Evolutionary conservation across 2,888 invertebrate genomes (phyloP).

Genomic region (Halictus ligatus): DNA sequence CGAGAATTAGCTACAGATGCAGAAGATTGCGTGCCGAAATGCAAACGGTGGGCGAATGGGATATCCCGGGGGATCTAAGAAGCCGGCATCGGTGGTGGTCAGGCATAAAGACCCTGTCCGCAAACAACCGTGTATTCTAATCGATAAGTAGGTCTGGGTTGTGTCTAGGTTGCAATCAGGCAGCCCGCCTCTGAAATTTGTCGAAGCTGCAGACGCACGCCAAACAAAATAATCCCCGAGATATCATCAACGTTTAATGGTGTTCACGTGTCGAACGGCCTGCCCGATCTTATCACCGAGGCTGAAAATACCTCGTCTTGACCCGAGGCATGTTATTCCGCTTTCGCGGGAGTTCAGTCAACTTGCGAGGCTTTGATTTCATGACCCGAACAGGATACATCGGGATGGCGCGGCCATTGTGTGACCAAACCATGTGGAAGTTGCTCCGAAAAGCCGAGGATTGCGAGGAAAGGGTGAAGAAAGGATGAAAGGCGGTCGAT

Average conservation of each 20-base stretch:
- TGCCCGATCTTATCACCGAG: neutral
- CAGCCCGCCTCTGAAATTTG: constrained; percentile 42
- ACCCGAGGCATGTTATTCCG: neutral
- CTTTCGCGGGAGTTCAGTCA: constrained; percentile 6
- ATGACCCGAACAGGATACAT: neutral
- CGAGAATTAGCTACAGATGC: neutral
- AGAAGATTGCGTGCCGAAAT: neutral
- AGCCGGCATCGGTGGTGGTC: neutral
- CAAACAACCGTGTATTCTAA: constrained; percentile 31
- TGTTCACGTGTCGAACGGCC: neutral
- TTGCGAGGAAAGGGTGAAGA: constrained; percentile 23
- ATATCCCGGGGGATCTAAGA: neutral
- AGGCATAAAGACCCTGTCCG: neutral
- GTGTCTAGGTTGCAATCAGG: constrained; percentile 49
- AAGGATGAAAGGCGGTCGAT: constrained; percentile 25
- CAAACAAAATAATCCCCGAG: constrained; percentile 41
- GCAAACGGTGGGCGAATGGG: neutral
- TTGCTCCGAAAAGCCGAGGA: constrained; percentile 13
- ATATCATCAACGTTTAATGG: neutral
- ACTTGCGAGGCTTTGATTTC: constrained; percentile 20
- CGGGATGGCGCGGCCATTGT: neutral
- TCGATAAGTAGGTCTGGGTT: constrained; percentile 61
- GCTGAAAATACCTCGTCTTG: constrained; percentile 3
- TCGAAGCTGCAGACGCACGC: constrained; percentile 34
- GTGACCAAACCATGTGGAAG: neutral